Evolutionary conservation across 2,113 vertebrate species (phyloP), one percentile per base, ranked within the genome.

Genomic region (Pardalotus punctatus): DNA sequence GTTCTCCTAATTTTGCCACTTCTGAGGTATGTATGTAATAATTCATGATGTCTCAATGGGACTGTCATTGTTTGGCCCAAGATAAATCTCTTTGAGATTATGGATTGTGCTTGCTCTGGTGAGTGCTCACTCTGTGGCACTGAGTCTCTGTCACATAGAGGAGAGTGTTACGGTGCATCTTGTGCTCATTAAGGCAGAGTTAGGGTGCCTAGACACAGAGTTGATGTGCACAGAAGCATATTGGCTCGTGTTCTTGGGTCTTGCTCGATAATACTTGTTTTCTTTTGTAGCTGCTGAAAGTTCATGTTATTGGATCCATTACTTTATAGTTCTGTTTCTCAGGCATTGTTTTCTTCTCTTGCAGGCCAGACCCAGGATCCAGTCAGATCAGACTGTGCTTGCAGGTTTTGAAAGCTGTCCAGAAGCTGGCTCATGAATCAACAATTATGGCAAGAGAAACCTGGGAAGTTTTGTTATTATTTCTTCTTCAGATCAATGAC

Each of bases 401-500:
- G 97, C 99, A 99, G 95, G 99, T 99, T 90, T 97, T 99, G 94
- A 98, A 98, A 94, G 98, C 99, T 64, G 99, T 99, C 95, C 99
- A 99, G 97, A 99, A 99, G 97, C 96, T 99, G 97, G 99, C 99
- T n/a, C 98, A 98, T 8, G 99, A 99, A 86, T 99, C 99, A 1
- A 98, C 98, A 90, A 98, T 97, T 93, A 99, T 99, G 99, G 98
- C 98, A 91, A 98, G 99, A 97, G 99, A 99, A 97, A 99, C 99
- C 79, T 99, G 99, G 99, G 99, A 99, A 96, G 99, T 99, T 89
- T 98, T 99, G 94, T 96, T 99, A 22, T 98, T 99, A 62, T 99
- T 99, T 98, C 98, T 99, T 92, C 98, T 99, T 85, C 99, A 99
- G 88, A 99, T 99, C 97, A 99, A 99, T 73, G 99, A 99, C 97